phyloP scores from a whole-genome alignment of 2,888 invertebrate genomes.

The Drosophila tripunctata region DNA sequence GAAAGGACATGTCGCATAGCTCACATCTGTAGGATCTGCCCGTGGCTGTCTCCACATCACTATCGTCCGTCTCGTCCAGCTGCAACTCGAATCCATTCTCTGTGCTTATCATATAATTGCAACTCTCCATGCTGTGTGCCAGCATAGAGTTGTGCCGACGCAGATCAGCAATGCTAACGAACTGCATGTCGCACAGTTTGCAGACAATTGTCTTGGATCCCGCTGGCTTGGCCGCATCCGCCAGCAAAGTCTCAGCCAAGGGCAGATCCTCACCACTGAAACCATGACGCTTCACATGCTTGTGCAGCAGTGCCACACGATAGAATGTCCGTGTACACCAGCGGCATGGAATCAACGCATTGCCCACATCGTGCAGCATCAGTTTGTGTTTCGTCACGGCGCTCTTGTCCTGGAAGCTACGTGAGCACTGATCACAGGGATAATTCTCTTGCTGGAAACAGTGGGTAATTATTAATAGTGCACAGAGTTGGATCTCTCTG shows the following conservation, averaged over 20 bases:
- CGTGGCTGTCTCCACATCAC: constrained; percentile 63
- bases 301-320: constrained; percentile 73
- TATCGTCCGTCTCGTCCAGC: constrained; percentile 83
- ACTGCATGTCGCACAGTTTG: constrained; percentile 74
- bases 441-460: constrained; percentile 62
- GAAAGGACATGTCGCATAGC: constrained; percentile 75
- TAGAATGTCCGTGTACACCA: constrained; percentile 81
- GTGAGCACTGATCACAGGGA: constrained; percentile 69
- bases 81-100: constrained; percentile 81
- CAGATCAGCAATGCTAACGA: constrained; percentile 64
- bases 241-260: constrained; percentile 69
- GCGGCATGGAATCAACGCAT: constrained; percentile 75
- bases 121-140: constrained; percentile 29
- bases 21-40: constrained; percentile 71
- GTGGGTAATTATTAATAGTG: background rate
- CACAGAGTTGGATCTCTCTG: background rate
- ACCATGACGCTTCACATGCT: constrained; percentile 76
- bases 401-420: constrained; percentile 72
- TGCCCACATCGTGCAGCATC: constrained; percentile 65
- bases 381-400: constrained; percentile 78
- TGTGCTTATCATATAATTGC: constrained; percentile 81
- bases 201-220: constrained; percentile 76
- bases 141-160: constrained; percentile 64
- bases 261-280: constrained; percentile 65
- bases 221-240: constrained; percentile 73